Evolutionary conservation across 2,888 invertebrate species (phyloP).

Genomic region (Ichneumon xanthorius): DNA sequence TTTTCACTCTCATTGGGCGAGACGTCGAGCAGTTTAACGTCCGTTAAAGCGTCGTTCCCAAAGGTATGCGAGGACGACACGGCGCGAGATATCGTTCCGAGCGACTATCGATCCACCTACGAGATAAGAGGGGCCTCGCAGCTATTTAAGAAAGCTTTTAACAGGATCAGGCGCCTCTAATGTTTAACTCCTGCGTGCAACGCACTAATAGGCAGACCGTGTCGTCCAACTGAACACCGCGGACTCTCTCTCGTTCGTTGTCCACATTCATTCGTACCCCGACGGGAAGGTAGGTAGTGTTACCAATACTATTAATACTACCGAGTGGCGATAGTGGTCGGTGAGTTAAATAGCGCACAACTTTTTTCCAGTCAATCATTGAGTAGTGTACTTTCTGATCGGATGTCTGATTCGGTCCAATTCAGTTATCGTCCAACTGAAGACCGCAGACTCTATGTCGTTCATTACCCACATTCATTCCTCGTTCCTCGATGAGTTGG

Average conservation of each 20-base stretch:
- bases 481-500: not conserved
- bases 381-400: too few relatives aligned
- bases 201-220: constrained; percentile 77
- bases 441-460: constrained; percentile 49
- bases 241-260: constrained; percentile 42
- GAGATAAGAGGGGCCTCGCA: constrained; percentile 76
- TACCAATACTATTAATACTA: too few relatives aligned
- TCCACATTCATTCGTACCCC: not conserved
- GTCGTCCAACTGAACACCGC: constrained; percentile 63
- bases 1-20: constrained; percentile 31
- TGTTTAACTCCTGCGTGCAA: constrained; percentile 65
- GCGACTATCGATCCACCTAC: constrained; percentile 78
- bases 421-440: constrained; percentile 50
- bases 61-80: constrained; percentile 65
- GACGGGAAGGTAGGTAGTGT: too few relatives aligned
- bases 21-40: constrained; percentile 36
- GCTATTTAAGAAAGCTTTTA: constrained; percentile 83
- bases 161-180: constrained; percentile 68
- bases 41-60: constrained; percentile 52
- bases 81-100: constrained; percentile 70
- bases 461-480: not conserved
- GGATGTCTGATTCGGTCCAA: too few relatives aligned
- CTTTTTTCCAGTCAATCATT: too few relatives aligned
- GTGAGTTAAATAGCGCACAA: not conserved
- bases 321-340: not conserved